Conservation (phyloP, 2,113 vertebrate species). For the Galbula dea region DNA sequence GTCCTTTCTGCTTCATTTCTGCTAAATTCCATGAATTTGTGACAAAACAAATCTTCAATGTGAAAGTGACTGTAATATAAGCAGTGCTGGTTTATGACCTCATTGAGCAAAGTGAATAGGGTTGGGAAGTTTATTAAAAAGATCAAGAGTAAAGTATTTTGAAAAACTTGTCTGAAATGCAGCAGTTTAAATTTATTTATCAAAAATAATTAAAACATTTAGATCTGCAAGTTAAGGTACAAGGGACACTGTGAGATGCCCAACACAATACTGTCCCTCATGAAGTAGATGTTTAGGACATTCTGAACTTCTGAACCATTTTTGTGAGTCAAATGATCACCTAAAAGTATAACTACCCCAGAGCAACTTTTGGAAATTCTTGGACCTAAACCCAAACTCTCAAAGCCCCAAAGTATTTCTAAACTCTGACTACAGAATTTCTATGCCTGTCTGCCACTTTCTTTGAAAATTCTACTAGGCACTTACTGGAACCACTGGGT, state of each 20-base stretch:
- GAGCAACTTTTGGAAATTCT: background rate
- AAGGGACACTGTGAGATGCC: background rate
- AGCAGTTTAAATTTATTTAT: background rate
- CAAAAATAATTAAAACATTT: background rate
- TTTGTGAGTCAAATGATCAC: background rate
- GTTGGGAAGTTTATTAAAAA: slow-evolving; percentile 55
- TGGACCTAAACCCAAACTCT: background rate
- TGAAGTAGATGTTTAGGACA: background rate
- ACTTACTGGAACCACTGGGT: background rate
- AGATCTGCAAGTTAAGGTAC: background rate
- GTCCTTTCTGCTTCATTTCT: slow-evolving; percentile 34
- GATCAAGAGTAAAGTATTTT: slow-evolving; percentile 20
- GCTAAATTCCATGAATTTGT: slow-evolving; percentile 26
- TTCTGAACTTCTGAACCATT: background rate
- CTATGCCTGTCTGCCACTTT: background rate
- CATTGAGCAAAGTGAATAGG: background rate
- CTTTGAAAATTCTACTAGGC: background rate
- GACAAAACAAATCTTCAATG: slow-evolving; percentile 52
- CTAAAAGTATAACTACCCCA: background rate
- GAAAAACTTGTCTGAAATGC: background rate
- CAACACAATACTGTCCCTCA: background rate
- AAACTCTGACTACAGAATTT: background rate
- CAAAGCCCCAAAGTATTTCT: background rate
- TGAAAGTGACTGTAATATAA: slow-evolving; percentile 60
- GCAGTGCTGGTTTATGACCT: slow-evolving; percentile 36